Base-by-base conservation (phyloP, 2,888 invertebrate species). In the Ditula angustiorana region DNA sequence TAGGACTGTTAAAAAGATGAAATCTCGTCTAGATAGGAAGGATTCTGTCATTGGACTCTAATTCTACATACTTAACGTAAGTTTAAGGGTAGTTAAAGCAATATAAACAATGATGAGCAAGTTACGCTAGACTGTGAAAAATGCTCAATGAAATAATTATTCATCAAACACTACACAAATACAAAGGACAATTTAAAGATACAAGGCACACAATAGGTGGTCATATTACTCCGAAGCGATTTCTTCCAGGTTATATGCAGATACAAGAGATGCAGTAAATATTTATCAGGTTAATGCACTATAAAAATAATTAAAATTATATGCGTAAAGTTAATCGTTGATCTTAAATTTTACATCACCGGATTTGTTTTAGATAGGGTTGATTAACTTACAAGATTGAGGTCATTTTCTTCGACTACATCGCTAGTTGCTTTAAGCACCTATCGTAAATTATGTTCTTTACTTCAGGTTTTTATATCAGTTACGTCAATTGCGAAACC, bases 401-500 rank as follows among this genome's bases (percentile, higher is more conserved):
- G 23, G 50, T 30, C 11, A 49, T 30, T 41, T 49, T 19, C 41
- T 3, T 41, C 30, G 16, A 49, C n/a, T 26, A 7, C 23, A 50
- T 56, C 30, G 49, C 11, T 26, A 30, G 30, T 50, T 50, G 41
- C 16, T 46, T 44, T 28, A 47, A 23, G 13, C 21, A 16, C 7
- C 5, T 2, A 4, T 30, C 10, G 30, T 24, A 16, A 16, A 44
- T 28, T 30, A 41, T n/a, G 11, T 23, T 10, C 26, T 8, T 28
- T 23, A 23, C 30, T 33, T 7, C 21, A 58, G 11, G 33, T 46
- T 24, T 44, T 52, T 33, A 21, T 35, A 52, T 46, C 44, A 26
- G 35, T 52, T 58, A 58, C 50, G 30, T 58, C 50, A 44, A 44
- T 57, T 63, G 57, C 52, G 33, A 59, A 52, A 64, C 59, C 5